phyloP scores from a whole-genome alignment of 2,113 vertebrate species.

The Lampris megalopsis region DNA sequence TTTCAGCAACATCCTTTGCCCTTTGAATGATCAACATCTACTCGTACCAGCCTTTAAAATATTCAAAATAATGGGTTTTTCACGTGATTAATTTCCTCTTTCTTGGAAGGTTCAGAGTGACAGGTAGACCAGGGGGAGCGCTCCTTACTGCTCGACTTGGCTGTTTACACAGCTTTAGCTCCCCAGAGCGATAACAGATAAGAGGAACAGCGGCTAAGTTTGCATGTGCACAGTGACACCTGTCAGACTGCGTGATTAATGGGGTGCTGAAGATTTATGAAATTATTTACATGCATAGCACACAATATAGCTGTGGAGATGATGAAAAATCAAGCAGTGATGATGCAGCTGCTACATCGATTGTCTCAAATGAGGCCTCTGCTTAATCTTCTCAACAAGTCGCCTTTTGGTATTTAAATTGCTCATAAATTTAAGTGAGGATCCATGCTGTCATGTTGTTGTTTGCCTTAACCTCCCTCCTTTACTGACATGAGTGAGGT shows the following conservation, averaged over 20 bases:
- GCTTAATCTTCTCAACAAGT: conserved; percentile 6
- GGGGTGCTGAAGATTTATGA: background rate
- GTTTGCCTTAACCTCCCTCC: conserved; percentile 84
- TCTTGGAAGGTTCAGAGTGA: conserved; percentile 63
- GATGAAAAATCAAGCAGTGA: background rate
- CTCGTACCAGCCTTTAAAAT: conserved; percentile 58
- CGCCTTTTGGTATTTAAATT: background rate
- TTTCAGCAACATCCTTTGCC: conserved; percentile 43
- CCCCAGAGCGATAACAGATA: conserved; percentile 56
- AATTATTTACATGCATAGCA: background rate
- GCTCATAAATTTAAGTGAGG: background rate
- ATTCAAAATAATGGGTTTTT: conserved; percentile 57
- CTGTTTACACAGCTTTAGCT: conserved; percentile 67
- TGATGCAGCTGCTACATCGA: background rate
- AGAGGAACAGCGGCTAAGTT: conserved; percentile 64
- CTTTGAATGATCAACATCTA: conserved; percentile 38
- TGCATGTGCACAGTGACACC: conserved; percentile 65
- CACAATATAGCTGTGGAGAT: background rate
- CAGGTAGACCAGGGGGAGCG: conserved; percentile 72
- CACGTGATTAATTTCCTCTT: conserved; percentile 64
- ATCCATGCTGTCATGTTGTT: background rate
- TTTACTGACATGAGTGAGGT: conserved; percentile 94
- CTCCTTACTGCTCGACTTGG: conserved; percentile 62
- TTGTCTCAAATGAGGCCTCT: background rate
- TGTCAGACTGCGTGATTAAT: conserved; percentile 63